Conservation (phyloP, 2,113 vertebrate genomes). For the Ornithorhynchus anatinus region DNA sequence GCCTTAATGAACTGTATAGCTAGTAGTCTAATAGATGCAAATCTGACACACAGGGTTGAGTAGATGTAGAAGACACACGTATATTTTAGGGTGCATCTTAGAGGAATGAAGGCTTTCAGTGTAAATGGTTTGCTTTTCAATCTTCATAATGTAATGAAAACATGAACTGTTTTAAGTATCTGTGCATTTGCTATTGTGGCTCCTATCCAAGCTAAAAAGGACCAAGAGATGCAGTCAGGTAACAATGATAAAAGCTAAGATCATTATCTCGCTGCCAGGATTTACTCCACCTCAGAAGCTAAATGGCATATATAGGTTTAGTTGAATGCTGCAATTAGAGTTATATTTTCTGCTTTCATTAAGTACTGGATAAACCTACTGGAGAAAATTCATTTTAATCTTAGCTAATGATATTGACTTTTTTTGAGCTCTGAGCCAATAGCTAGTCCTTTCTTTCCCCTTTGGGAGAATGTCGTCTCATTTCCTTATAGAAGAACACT, state of each 20-base stretch:
- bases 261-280: neutral
- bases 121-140: neutral
- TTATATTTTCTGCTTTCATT: neutral
- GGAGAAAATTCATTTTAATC: neutral
- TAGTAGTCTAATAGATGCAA: too few species aligned
- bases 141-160: neutral
- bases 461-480: neutral
- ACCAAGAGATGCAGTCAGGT: neutral
- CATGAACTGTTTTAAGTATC: neutral
- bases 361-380: neutral
- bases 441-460: neutral
- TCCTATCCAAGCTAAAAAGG: neutral
- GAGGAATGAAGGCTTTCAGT: conserved; percentile 5
- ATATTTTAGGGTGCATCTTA: neutral
- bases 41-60: too few species aligned
- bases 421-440: neutral
- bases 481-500: neutral
- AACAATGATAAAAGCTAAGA: neutral
- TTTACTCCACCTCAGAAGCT: neutral
- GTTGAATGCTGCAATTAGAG: neutral
- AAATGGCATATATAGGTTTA: neutral
- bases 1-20: too few species aligned
- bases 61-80: neutral
- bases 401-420: neutral
- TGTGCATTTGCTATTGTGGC: neutral